Evolutionary conservation across 2,113 vertebrate species (phyloP).

Genomic region (Formicarius rufipectus): DNA sequence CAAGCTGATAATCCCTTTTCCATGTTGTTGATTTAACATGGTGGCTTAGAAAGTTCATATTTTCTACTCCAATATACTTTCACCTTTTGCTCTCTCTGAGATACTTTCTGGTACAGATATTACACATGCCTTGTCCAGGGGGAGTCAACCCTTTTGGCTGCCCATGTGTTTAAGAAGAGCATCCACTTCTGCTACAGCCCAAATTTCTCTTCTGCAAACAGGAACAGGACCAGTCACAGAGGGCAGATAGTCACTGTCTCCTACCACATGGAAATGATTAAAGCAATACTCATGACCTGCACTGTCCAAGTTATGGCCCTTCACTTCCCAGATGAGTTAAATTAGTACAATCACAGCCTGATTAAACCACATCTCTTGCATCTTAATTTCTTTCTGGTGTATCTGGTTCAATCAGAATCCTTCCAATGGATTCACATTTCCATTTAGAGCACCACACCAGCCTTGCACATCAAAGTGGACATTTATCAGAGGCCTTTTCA

Average conservation of each 20-base stretch:
- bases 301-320: neutral
- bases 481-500: slow-evolving; percentile 32
- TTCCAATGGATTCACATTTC: slow-evolving; percentile 15
- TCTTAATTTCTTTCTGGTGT: slow-evolving; percentile 35
- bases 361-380: slow-evolving; percentile 30
- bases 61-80: neutral
- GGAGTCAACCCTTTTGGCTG: neutral
- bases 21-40: neutral
- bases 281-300: slow-evolving; percentile 1
- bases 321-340: neutral
- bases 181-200: neutral
- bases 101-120: neutral
- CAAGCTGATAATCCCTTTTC: neutral
- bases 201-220: neutral
- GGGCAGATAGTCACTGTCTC: neutral
- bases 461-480: slow-evolving; percentile 44
- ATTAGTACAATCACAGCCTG: slow-evolving; percentile 28
- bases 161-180: neutral
- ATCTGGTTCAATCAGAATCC: slow-evolving; percentile 22
- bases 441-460: slow-evolving; percentile 13
- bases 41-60: neutral
- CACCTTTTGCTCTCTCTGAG: neutral
- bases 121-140: neutral
- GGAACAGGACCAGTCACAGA: neutral
- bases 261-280: neutral